A percentile compares a stretch with the other conserved stretches of the same genome.
phyloP scores from a whole-genome alignment of 2,113 vertebrate species.

The Phodopus roborovskii region DNA sequence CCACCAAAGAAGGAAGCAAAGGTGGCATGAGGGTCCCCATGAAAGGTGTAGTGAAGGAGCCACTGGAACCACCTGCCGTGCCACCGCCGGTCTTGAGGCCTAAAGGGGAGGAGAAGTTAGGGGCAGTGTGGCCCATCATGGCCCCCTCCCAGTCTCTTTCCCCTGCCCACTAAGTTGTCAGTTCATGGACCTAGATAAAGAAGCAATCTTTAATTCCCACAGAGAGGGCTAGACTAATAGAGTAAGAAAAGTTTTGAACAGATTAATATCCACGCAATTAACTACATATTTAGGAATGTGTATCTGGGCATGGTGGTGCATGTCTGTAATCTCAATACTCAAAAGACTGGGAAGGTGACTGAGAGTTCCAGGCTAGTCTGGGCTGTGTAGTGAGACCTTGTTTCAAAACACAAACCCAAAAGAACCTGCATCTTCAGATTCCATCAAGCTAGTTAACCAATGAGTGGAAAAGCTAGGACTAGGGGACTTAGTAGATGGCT shows the following conservation, averaged over 20 bases:
- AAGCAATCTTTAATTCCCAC: not conserved
- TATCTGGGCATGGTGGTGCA: too few species aligned
- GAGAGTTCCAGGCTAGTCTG: not conserved
- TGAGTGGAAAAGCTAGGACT: constrained; percentile 15
- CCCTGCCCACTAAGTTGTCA: not conserved
- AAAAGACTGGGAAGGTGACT: not conserved
- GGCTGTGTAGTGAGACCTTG: not conserved
- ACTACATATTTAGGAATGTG: constrained; percentile 3
- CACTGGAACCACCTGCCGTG: constrained; percentile 93
- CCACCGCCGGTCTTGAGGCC: constrained; percentile 96
- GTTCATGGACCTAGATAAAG: constrained; percentile 20
- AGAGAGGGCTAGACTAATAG: not conserved
- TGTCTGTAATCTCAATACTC: not conserved
- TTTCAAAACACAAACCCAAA: not conserved
- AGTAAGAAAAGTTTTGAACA: constrained; percentile 20
- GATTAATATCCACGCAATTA: constrained; percentile 33
- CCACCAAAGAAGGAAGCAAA: constrained; percentile 99
- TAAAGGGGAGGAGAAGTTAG: constrained; percentile 80
- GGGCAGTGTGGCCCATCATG: constrained; percentile 48
- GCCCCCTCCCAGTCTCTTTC: not conserved
- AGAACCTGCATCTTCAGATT: constrained; percentile 2
- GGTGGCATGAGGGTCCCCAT: constrained; percentile 97
- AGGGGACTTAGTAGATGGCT: constrained; percentile 6
- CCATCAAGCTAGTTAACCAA: constrained; percentile 24
- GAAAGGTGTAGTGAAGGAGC: constrained; percentile 97